Base-by-base conservation (phyloP, 2,888 invertebrate genomes). In the Hybos culiciformis region DNA sequence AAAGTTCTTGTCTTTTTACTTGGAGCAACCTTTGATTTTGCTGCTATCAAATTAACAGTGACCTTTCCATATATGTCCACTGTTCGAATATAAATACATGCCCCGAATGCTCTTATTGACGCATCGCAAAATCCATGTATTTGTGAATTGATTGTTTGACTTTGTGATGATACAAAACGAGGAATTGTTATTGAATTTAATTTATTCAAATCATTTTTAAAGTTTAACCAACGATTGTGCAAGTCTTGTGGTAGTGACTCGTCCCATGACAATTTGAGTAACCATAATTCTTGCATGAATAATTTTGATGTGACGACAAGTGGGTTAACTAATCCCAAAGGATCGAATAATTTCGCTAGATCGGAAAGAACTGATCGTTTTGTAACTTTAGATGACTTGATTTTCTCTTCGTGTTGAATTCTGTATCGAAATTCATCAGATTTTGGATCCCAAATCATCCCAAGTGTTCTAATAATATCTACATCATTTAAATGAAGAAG, bases 241-340 rank as follows among this genome's bases (percentile, higher is more conserved):
- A 36, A 24, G 32, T 37, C 45, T 6, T 36, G 40, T 21, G 49
- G 43, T 23, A 48, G 34, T 20, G 43, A 36, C 37, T 46, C 44
- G 37, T 48, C 41, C 45, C 48, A 46, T 15, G 33, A 26, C 12
- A 48, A 12, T 26, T 48, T 38, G 12, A 46, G 23, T 20, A 21
- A n/a, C 48, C 46, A 49, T n/a, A 48, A 15, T 12, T 46, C 32
- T 31, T 47, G 51, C 24, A 50, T 7, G 6, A 47, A 44, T 23
- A 45, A 39, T 15, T 50, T 48, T 2, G 32, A 46, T n/a, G 14
- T 39, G 6, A 50, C 42, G 4, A 44, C 38, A 1, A 48, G 19
- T 15, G 50, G 50, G 11, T 46, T 40, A 5, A 51, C 31, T n/a
- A 46, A 39, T 1, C 49, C 49, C 31, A 44, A 24, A 3, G 51